Base-by-base conservation (phyloP, 30 jellyfish, hydroid and myxozoan species). In the Mastigias papua region DNA sequence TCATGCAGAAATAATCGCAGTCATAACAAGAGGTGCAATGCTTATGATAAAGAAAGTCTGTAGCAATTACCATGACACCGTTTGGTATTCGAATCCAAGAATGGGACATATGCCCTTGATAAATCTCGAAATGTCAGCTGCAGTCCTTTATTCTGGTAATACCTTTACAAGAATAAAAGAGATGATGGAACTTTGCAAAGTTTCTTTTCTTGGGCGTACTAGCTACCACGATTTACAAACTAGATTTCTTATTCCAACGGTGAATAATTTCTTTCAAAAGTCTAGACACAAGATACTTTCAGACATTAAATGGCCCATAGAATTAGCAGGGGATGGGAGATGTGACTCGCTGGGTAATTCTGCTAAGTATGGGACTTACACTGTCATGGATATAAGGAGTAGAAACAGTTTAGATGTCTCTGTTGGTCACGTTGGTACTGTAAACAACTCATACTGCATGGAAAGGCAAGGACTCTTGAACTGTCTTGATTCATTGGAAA, bases 281-380 rank as follows among this genome's bases (percentile, higher is more conserved):
- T 37, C 64, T 54, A 80, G 74, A 49, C 28, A 42, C 30, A 33
- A 35, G 27, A 25, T 80, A 26, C 37, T 80, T 33, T 37, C 50
- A 21, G 34, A 13, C 34, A 66, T 57, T 4, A 19, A 74, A 31
- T 86, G 83, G 9, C 86, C 70, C 26, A 29, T 49, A n/a, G 27
- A 64, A 27, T 60, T 80, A 48, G 72, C 75, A 26, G 92, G 92
- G 32, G 92, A 82, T 69, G 91, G 91, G 29, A 17, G 82, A 34
- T 63, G 85, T 48, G 91, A 82, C 71, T 65, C 54, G 58, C 85
- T 51, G 30, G 91, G 93, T 27, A 50, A 34, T 72, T 50, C 63
- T 15, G 87, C 81, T 1, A 84, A 73, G 84, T 86, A 86, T 67
- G 73, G 75, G 16, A 86, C 95, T 21, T 73, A 86, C 62, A 63